These are phyloP conservation scores for Lycaon pictus DNA, from an alignment of 2,113 vertebrate genomes.

Conservation along the genomic window DNA sequence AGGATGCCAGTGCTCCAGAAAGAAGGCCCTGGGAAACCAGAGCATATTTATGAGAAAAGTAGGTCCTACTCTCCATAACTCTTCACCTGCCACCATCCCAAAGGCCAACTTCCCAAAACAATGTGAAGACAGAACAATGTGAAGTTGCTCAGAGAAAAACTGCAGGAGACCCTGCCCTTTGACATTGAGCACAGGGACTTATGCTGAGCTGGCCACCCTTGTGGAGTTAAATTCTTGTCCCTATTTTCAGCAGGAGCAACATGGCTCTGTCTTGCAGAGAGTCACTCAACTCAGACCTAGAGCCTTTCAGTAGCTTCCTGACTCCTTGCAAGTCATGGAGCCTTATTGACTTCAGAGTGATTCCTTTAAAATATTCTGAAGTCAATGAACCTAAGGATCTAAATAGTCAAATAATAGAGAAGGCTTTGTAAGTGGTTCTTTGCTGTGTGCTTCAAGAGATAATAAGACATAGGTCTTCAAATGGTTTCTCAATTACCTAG, in stretches of 20 bases:
- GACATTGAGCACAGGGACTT: fast-evolving
- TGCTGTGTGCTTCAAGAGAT: conserved; percentile 60
- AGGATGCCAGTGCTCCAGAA: not conserved
- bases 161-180: not conserved
- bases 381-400: conserved; percentile 72
- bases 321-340: conserved; percentile 55
- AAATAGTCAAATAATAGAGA: conserved; percentile 81
- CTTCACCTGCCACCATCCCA: not conserved
- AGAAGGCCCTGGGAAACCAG: not conserved
- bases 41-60: not conserved
- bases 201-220: not conserved
- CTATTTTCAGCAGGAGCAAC: not conserved
- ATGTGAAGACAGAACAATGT: not conserved
- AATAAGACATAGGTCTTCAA: conserved; percentile 65
- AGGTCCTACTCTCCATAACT: not conserved
- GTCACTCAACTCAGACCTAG: not conserved
- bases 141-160: not conserved
- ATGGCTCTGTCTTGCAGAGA: not conserved
- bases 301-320: not conserved
- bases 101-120: not conserved
- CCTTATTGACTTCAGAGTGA: conserved; percentile 56
- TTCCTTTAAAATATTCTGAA: conserved; percentile 80
- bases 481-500: conserved; percentile 71
- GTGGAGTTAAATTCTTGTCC: not conserved
- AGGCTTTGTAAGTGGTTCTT: conserved; percentile 69